Conservation (phyloP, 2,888 invertebrate species). For the Hyppa rectilinea region DNA sequence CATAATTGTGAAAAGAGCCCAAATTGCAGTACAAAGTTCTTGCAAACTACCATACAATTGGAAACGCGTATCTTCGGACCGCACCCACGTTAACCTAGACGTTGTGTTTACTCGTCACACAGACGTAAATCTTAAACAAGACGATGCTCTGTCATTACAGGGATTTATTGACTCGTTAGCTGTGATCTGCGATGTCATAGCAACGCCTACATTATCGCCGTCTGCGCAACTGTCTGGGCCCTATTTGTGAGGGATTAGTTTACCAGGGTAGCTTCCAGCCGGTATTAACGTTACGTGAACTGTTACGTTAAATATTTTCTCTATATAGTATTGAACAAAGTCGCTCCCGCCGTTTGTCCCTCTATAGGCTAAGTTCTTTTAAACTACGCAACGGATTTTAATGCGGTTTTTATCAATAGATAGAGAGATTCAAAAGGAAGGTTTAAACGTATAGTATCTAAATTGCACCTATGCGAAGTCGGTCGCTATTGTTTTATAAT, state of each 20-base stretch:
- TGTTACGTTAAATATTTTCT: not conserved
- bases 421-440: too few relatives aligned
- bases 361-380: too few relatives aligned
- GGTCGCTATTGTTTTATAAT: too few relatives aligned
- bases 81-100: constrained; percentile 8
- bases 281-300: not conserved
- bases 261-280: not conserved
- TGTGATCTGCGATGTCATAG: constrained; percentile 64
- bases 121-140: constrained; percentile 53
- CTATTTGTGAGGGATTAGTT: constrained; percentile 25
- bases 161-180: constrained; percentile 62
- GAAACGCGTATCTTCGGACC: constrained; percentile 4
- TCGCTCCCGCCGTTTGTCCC: too few relatives aligned
- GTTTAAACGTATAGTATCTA: too few relatives aligned
- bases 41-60: not conserved
- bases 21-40: not conserved
- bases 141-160: constrained; percentile 60
- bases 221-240: constrained; percentile 58
- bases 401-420: too few relatives aligned
- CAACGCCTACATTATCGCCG: constrained; percentile 41
- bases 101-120: constrained; percentile 46
- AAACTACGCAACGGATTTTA: too few relatives aligned
- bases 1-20: not conserved
- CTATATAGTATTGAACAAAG: too few relatives aligned
- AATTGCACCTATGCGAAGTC: too few relatives aligned